Evolutionary conservation across 2,888 invertebrate species (phyloP).

Genomic region (Papilio elwesi): DNA sequence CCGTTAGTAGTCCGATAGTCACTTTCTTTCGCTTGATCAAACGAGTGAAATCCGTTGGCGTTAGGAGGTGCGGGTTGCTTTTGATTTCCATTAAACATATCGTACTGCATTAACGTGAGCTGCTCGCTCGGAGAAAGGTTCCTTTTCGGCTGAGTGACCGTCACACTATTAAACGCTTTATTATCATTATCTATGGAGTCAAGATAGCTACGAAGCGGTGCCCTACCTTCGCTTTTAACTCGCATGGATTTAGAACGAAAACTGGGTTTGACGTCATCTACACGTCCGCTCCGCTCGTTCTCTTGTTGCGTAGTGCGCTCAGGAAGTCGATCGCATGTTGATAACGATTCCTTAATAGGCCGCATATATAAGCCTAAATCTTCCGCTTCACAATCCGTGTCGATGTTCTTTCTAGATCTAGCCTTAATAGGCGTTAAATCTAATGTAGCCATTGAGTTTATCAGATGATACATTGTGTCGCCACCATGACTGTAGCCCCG

Average conservation of each 20-base stretch:
- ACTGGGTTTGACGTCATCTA: conserved; percentile 73
- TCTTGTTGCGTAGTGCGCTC: conserved; percentile 70
- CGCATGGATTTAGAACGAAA: conserved; percentile 82
- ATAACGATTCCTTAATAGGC: conserved; percentile 74
- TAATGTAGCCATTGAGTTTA: conserved; percentile 79
- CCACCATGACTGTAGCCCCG: conserved; percentile 56
- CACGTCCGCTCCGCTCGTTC: conserved; percentile 73
- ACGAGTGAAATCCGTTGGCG: conserved; percentile 67
- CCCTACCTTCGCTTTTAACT: conserved; percentile 80
- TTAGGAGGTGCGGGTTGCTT: conserved; percentile 59
- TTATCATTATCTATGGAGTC: conserved; percentile 64
- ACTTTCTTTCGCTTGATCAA: conserved; percentile 74
- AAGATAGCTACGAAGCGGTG: conserved; percentile 73
- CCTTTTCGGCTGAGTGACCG: conserved; percentile 81
- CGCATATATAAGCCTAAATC: conserved; percentile 79
- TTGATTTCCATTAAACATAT: conserved; percentile 72
- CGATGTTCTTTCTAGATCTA: conserved; percentile 66
- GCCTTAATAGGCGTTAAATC: conserved; percentile 73
- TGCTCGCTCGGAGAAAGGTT: conserved; percentile 81
- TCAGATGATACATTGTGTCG: conserved; percentile 74
- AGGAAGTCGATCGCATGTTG: conserved; percentile 78
- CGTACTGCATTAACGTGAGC: conserved; percentile 79
- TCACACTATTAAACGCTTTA: conserved; percentile 70
- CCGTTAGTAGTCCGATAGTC: conserved; percentile 78
- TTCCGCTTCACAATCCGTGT: conserved; percentile 73